Conservation (phyloP, 2,113 vertebrate species). For the Talpa occidentalis region DNA sequence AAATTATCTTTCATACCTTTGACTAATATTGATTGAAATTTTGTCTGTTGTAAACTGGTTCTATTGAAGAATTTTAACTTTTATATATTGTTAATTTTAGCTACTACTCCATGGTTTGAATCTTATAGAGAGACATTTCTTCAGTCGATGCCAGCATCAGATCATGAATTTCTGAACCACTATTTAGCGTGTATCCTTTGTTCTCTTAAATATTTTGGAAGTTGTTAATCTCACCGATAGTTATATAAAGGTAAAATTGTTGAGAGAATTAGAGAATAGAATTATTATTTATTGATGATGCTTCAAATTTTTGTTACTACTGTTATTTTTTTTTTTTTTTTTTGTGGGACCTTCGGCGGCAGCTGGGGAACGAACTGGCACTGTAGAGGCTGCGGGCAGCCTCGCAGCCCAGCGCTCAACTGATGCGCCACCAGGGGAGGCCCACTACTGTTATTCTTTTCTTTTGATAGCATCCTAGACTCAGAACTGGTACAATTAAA, state of each 20-base stretch:
- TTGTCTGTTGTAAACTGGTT: slow-evolving; percentile 53
- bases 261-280: slow-evolving; percentile 8
- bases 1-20: slow-evolving; percentile 14
- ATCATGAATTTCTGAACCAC: slow-evolving; percentile 98
- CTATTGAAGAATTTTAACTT: slow-evolving; percentile 64
- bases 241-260: slow-evolving; percentile 38
- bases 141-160: slow-evolving; percentile 95
- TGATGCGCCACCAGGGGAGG: too few relatives aligned
- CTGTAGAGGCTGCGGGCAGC: too few relatives aligned
- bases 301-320: neutral
- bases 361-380: too few relatives aligned
- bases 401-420: too few relatives aligned
- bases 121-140: slow-evolving; percentile 97
- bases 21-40: slow-evolving; percentile 46
- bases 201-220: neutral
- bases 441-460: neutral
- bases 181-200: slow-evolving; percentile 99
- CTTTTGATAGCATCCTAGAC: neutral
- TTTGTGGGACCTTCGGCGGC: too few relatives aligned
- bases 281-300: slow-evolving; percentile 46
- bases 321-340: neutral
- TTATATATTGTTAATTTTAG: slow-evolving; percentile 87
- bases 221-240: slow-evolving; percentile 54
- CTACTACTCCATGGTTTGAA: slow-evolving; percentile 99
- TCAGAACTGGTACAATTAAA: neutral